Percentiles rank a stretch among this genome's conserved stretches.
These are phyloP conservation scores for Halictus ligatus DNA, from an alignment of 2,888 invertebrate species.

Conservation along the genomic window DNA sequence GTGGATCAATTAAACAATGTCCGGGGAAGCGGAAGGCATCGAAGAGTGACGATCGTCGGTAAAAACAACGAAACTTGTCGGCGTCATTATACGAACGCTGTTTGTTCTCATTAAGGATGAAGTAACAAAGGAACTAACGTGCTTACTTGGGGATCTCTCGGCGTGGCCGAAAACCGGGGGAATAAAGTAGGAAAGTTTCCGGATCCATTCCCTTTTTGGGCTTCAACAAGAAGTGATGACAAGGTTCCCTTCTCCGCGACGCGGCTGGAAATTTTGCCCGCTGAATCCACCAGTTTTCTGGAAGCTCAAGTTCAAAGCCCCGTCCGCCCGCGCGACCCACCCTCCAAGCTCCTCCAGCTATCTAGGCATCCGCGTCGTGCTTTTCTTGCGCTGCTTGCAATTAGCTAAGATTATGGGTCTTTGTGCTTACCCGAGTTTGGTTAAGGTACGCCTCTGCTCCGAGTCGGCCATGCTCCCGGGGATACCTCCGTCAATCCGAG, in stretches of 20 bases:
- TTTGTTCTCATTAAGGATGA: constrained; percentile 44
- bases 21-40: background rate
- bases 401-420: constrained; percentile 51
- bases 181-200: constrained; percentile 46
- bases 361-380: constrained; percentile 27
- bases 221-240: constrained; percentile 51
- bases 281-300: constrained; percentile 29
- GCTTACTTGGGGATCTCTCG: constrained; percentile 34
- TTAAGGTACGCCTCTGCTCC: constrained; percentile 12
- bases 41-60: background rate
- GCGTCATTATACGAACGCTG: constrained; percentile 32
- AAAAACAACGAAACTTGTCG: constrained; percentile 31
- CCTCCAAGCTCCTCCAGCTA: background rate
- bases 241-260: constrained; percentile 23
- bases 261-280: constrained; percentile 12
- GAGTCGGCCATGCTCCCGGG: background rate
- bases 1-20: background rate
- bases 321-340: background rate
- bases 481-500: constrained; percentile 37
- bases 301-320: constrained; percentile 15
- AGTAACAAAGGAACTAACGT: constrained; percentile 46
- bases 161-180: constrained; percentile 5
- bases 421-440: constrained; percentile 22
- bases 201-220: constrained; percentile 36
- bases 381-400: constrained; percentile 44